These are phyloP conservation scores for Schizopygopsis malacanthus DNA, from an alignment of 2,797 vertebrate genomes.

Conservation along the genomic window DNA sequence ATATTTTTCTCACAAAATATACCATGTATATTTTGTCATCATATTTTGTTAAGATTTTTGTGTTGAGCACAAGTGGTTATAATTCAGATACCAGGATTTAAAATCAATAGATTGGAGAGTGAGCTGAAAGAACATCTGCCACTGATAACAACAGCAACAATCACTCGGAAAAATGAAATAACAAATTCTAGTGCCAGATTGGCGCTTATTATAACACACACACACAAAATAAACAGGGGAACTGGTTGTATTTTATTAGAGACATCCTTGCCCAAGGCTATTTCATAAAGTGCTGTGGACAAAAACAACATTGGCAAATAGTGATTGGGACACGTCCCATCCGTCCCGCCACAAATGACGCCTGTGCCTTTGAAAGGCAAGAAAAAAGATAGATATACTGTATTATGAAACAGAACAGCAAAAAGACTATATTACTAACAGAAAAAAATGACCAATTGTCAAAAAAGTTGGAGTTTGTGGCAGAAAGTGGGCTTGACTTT, in stretches of 20 bases:
- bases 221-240: background rate
- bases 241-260: background rate
- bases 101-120: background rate
- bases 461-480: slow-evolving; percentile 20
- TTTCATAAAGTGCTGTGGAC: slow-evolving; percentile 11
- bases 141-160: background rate
- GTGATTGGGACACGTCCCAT: background rate
- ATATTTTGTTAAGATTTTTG: background rate
- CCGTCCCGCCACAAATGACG: background rate
- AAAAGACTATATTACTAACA: background rate
- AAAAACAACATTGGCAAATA: background rate
- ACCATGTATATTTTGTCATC: background rate
- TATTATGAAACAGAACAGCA: background rate
- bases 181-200: background rate
- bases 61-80: background rate
- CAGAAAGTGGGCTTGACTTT: slow-evolving; percentile 4
- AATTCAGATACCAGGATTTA: background rate
- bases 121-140: background rate
- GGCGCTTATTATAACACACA: background rate
- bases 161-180: background rate
- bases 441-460: background rate
- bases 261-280: background rate
- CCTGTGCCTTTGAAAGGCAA: background rate
- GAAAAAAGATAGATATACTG: background rate
- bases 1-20: background rate